Conservation (phyloP, 2,888 invertebrate genomes). For the Leuctra nigra region DNA sequence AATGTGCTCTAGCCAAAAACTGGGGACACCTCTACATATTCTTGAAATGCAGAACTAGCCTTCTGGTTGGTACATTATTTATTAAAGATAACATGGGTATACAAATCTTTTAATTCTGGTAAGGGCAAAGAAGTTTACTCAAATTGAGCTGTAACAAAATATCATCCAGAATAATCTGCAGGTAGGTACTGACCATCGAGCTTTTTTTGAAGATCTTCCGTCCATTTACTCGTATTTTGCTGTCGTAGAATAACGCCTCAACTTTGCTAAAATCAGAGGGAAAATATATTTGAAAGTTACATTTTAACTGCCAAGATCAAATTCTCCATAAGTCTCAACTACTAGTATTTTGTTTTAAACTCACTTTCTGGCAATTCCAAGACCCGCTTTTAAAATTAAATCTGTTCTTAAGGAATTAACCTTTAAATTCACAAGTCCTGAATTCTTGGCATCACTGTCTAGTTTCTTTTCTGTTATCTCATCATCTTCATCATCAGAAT, state of each 20-base stretch:
- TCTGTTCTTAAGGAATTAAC: slow-evolving; percentile 65
- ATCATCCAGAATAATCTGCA: too few relatives aligned
- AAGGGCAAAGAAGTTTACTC: too few relatives aligned
- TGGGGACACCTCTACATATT: too few relatives aligned
- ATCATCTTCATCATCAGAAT: slow-evolving; percentile 20
- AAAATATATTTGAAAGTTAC: slow-evolving; percentile 12
- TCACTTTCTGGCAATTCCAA: slow-evolving; percentile 67
- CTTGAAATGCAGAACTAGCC: too few relatives aligned
- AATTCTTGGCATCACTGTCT: slow-evolving; percentile 38
- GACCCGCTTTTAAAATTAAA: slow-evolving; percentile 58
- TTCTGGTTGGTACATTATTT: too few relatives aligned
- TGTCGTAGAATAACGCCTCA: slow-evolving; percentile 72
- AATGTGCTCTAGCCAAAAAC: too few relatives aligned
- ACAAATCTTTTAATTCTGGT: too few relatives aligned
- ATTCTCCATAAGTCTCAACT: neutral
- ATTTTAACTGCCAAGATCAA: slow-evolving; percentile 10
- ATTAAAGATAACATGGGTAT: too few relatives aligned
- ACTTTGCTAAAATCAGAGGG: slow-evolving; percentile 57
- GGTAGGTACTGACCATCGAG: slow-evolving; percentile 52
- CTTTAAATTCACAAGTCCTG: slow-evolving; percentile 56
- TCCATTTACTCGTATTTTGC: slow-evolving; percentile 73
- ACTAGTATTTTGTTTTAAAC: slow-evolving; percentile 30
- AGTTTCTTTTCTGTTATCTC: slow-evolving; percentile 3
- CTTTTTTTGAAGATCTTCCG: slow-evolving; percentile 71
- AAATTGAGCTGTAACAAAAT: too few relatives aligned